phyloP scores from a whole-genome alignment of 2,797 vertebrate species.

The Gobio occitaniae region DNA sequence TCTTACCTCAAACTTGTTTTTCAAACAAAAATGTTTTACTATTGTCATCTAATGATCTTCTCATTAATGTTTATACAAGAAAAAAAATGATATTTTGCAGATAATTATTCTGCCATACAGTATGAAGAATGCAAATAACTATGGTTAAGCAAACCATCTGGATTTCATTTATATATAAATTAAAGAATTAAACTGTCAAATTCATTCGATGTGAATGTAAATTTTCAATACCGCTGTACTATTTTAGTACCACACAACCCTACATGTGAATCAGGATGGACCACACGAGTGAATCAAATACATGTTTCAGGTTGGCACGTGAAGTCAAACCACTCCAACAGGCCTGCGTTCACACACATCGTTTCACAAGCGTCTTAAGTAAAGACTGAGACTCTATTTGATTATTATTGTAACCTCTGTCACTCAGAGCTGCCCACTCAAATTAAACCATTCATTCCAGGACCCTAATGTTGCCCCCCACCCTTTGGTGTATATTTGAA shows the following conservation, averaged over 20 bases:
- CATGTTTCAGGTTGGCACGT: slow-evolving; percentile 13
- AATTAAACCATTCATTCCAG: slow-evolving; percentile 51
- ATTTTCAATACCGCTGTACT: background rate
- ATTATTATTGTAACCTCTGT: slow-evolving; percentile 60
- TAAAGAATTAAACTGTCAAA: background rate
- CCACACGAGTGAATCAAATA: background rate
- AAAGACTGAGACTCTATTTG: slow-evolving; percentile 51
- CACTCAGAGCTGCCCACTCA: slow-evolving; percentile 46
- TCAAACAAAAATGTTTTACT: background rate
- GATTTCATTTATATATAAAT: background rate
- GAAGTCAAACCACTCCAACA: slow-evolving; percentile 24
- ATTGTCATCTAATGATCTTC: background rate
- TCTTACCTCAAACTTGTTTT: background rate
- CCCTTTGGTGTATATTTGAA: slow-evolving; percentile 46
- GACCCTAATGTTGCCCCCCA: slow-evolving; percentile 28
- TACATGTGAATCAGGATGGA: background rate
- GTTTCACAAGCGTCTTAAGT: slow-evolving; percentile 50
- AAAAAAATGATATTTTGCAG: background rate
- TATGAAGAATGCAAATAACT: background rate
- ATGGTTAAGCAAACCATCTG: background rate
- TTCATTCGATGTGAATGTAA: background rate
- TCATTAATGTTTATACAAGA: background rate
- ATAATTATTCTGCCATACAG: background rate
- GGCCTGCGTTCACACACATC: slow-evolving; percentile 28
- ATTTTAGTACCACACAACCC: background rate